phyloP scores from a whole-genome alignment of 2,797 vertebrate species.

The Lacerta viridis region DNA sequence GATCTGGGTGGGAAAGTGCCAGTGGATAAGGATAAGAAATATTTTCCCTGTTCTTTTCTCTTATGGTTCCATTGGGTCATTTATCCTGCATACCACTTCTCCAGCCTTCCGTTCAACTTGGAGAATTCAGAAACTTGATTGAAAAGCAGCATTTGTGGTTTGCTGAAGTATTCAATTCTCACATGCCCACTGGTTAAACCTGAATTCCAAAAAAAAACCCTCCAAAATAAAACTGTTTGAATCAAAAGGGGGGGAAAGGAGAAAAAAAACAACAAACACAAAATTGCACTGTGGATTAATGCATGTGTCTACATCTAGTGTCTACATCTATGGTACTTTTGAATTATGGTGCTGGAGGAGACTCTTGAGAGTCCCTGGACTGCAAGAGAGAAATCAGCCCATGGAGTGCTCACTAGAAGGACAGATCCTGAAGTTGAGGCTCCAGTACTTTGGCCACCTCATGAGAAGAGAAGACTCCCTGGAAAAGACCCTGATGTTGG shows the following conservation, averaged over 20 bases:
- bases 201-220: not conserved
- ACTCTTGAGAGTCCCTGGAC: no score
- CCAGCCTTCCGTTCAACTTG: not conserved
- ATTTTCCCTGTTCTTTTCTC: not conserved
- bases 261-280: not conserved
- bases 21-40: not conserved
- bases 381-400: no score
- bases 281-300: not conserved
- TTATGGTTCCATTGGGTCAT: not conserved
- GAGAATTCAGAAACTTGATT: not conserved
- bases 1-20: not conserved
- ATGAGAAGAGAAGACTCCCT: no score
- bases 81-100: not conserved
- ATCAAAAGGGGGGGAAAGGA: no score
- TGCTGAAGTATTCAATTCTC: not conserved
- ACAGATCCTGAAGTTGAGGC: no score
- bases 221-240: no score
- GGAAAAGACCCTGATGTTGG: no score
- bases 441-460: no score
- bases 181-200: not conserved
- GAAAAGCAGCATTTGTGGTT: not conserved
- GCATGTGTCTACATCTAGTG: not conserved
- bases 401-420: no score
- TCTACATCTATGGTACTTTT: no score
- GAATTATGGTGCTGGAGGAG: no score